Evolutionary conservation across 1,140 invertebrate species (phyloP).

Genomic region (Campoletis sonorensis): DNA sequence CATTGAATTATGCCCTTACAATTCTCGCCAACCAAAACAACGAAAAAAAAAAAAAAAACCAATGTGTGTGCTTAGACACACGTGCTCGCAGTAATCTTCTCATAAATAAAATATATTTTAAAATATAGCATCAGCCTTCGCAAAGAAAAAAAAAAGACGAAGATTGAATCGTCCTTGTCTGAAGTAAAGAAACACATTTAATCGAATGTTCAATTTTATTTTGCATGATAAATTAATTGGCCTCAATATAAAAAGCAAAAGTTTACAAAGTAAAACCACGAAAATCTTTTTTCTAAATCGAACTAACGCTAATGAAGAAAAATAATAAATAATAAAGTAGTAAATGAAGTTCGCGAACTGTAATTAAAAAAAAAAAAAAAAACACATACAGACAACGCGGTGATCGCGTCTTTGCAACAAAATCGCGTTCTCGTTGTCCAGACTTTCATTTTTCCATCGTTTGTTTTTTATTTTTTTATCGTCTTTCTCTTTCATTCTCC

Average conservation of each 20-base stretch:
- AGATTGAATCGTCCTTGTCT: background rate
- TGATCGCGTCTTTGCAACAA: conserved; percentile 14
- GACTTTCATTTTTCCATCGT: conserved; percentile 28
- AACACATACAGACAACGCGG: no score
- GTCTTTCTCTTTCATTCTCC: background rate
- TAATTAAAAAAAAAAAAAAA: no score
- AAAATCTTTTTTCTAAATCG: no score
- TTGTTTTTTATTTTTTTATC: background rate
- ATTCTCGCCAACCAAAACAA: no score
- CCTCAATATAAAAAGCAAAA: no score
- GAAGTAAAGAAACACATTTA: background rate
- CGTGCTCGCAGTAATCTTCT: background rate
- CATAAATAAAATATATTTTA: background rate
- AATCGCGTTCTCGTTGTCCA: conserved; percentile 18
- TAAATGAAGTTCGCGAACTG: no score
- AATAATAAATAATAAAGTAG: no score
- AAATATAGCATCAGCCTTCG: background rate
- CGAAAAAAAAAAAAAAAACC: background rate
- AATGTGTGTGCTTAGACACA: background rate
- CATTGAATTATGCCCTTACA: conserved; percentile 1
- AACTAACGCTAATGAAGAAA: no score
- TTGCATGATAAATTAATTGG: no score
- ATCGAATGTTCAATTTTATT: no score
- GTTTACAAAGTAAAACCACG: no score
- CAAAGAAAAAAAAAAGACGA: background rate